A percentile compares a stretch with the other conserved stretches of the same genome.
Conservation (phyloP, 2,888 invertebrate species). For the Nephrotoma flavescens region DNA sequence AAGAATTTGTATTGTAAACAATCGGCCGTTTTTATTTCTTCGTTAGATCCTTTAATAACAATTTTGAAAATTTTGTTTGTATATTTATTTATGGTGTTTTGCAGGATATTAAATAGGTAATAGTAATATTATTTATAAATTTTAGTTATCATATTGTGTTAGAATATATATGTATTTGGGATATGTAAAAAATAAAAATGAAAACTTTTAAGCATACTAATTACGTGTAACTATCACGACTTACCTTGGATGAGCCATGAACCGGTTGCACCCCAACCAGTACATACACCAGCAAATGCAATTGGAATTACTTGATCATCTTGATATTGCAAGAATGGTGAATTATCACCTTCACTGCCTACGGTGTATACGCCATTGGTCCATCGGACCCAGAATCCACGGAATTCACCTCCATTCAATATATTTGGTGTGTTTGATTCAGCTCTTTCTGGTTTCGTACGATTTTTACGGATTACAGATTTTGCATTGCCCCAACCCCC, state of each 20-base stretch:
- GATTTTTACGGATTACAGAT: conserved; percentile 68
- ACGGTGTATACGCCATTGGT: conserved; percentile 46
- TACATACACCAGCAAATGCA: conserved; percentile 64
- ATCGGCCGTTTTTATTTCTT: conserved; percentile 39
- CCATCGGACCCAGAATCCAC: conserved; percentile 77
- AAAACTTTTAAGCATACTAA: neutral
- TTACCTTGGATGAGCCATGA: conserved; percentile 70
- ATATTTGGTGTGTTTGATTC: conserved; percentile 57
- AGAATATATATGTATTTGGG: neutral
- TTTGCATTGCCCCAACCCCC: conserved; percentile 81
- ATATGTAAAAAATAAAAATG: neutral
- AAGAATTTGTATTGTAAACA: conserved; percentile 43
- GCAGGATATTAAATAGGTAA: conserved; percentile 17
- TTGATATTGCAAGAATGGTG: conserved; percentile 56
- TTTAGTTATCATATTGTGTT: neutral
- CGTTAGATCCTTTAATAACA: neutral
- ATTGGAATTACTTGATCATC: conserved; percentile 58
- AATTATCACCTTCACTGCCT: conserved; percentile 55
- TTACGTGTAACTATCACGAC: conserved; percentile 7
- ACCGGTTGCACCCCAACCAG: conserved; percentile 74
- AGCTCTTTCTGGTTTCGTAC: conserved; percentile 56
- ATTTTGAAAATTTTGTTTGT: neutral
- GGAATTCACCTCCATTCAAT: conserved; percentile 55
- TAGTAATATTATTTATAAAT: conserved; percentile 30
- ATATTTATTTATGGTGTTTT: neutral